Base-by-base conservation (phyloP, 2,797 vertebrate genomes). In the Luscinia luscinia region DNA sequence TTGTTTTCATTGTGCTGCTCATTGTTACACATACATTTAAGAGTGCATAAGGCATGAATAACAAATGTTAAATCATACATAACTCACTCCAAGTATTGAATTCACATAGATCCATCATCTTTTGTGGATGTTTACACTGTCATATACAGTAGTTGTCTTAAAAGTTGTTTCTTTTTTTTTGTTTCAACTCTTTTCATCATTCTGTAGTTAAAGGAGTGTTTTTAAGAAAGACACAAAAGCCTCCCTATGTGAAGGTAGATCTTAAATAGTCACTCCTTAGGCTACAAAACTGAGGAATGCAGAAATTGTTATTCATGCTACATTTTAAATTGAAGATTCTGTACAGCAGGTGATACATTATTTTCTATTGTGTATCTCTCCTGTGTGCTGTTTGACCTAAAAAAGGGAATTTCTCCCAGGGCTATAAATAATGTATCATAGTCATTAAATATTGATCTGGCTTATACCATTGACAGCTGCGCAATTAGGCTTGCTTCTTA, bases 391-490 rank as follows among this genome's bases (percentile, higher is more conserved):
- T 84, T 95, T 94, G 87, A 90, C 78, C 92, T 94, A 96, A 78
- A 96, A 97, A 97, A 89, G 77, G 78, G 91, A 94, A 92, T 94
- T 74, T 97, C 97, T 97, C 94, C 91, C 72, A 94, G 95, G 83
- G 81, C 91, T 93, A 97, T 98, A 97, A 98, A 98, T 98, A 97
- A 98, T 98, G 81, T 91, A 98, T 93, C 87, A 77, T 11, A 92
- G 93, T 97, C 94, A 98, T 98, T 97, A 98, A 97, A 97, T 98
- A 98, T 98, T 98, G 98, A 98, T 97, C 94, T 79, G 77, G 80
- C 79, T 97, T 97, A 95, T 97, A 97, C 88, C 97, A 98, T 97
- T 96, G 95, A 79, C 98, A 97, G 97, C 96, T 97, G 87, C 59
- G 90, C 95, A 98, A 97, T 98, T 98, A 97, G 94, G 87, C 95